phyloP scores from a whole-genome alignment of 2,113 vertebrate species.

The Donacobius atricapilla region DNA sequence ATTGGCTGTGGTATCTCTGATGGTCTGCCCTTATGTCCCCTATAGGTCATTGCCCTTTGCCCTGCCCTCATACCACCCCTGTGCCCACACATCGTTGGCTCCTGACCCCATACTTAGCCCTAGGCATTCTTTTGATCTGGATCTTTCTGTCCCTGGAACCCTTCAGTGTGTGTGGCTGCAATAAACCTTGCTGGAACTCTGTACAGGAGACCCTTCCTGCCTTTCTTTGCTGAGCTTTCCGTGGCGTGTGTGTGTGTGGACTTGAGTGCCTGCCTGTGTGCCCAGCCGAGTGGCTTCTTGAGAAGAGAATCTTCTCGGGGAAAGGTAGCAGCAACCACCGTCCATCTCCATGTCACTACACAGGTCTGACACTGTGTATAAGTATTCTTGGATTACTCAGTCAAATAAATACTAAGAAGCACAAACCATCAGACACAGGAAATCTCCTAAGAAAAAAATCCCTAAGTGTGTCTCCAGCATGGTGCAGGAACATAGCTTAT shows the following conservation, averaged over 20 bases:
- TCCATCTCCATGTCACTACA: neutral
- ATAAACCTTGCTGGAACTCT: neutral
- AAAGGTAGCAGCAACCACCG: neutral
- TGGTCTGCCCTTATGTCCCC: neutral
- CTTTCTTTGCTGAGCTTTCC: neutral
- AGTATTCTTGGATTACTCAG: neutral
- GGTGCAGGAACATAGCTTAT: neutral
- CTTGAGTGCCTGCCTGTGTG: neutral
- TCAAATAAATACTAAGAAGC: neutral
- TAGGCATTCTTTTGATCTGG: neutral
- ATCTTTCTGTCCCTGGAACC: neutral
- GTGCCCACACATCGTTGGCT: neutral
- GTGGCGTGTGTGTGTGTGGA: neutral
- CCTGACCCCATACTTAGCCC: neutral
- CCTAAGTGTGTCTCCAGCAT: neutral
- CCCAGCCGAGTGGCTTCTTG: neutral
- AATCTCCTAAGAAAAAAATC: neutral
- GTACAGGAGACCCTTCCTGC: neutral
- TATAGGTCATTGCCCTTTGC: neutral
- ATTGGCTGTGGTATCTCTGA: neutral
- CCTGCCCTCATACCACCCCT: neutral
- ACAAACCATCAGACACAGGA: accelerated
- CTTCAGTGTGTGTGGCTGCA: neutral
- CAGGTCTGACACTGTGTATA: neutral
- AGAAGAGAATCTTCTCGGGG: neutral